phyloP scores from a whole-genome alignment of 2,888 invertebrate species.

The Lasioglossum pauxillum region DNA sequence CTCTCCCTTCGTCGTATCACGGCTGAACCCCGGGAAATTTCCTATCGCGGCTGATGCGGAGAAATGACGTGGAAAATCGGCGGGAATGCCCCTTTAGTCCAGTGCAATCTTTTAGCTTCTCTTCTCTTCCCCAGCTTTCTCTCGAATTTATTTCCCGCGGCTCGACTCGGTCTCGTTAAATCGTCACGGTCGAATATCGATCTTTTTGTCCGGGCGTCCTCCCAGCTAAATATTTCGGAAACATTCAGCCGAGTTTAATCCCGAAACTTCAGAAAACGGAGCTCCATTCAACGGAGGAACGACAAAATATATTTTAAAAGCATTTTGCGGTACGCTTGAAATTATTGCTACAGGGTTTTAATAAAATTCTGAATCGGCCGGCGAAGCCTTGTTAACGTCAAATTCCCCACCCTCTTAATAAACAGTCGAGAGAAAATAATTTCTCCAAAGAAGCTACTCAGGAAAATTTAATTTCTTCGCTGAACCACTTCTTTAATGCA shows the following conservation, averaged over 20 bases:
- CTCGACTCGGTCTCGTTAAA: conserved; percentile 58
- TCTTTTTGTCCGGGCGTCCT: neutral
- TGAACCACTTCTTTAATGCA: neutral
- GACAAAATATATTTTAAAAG: conserved; percentile 6
- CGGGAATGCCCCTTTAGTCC: conserved; percentile 60
- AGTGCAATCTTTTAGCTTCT: conserved; percentile 58
- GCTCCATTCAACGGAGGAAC: neutral
- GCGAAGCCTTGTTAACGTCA: neutral
- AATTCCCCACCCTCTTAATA: neutral
- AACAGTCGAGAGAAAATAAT: neutral
- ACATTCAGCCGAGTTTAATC: neutral
- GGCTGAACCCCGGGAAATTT: conserved; percentile 64
- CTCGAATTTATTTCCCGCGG: conserved; percentile 50
- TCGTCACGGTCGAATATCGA: conserved; percentile 2
- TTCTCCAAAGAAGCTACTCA: neutral
- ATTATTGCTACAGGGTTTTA: neutral
- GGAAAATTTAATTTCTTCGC: neutral
- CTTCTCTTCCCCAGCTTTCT: conserved; percentile 19
- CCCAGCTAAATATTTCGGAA: neutral
- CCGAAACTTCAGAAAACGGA: neutral
- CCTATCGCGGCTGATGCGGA: conserved; percentile 65
- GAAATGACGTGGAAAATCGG: conserved; percentile 71
- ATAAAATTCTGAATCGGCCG: neutral
- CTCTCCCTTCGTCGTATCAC: conserved; percentile 57
- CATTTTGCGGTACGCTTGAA: neutral